Evolutionary conservation across 1,140 invertebrate species (phyloP), one percentile per base, ranked within the genome.

Genomic region (Lucilia cuprina): DNA sequence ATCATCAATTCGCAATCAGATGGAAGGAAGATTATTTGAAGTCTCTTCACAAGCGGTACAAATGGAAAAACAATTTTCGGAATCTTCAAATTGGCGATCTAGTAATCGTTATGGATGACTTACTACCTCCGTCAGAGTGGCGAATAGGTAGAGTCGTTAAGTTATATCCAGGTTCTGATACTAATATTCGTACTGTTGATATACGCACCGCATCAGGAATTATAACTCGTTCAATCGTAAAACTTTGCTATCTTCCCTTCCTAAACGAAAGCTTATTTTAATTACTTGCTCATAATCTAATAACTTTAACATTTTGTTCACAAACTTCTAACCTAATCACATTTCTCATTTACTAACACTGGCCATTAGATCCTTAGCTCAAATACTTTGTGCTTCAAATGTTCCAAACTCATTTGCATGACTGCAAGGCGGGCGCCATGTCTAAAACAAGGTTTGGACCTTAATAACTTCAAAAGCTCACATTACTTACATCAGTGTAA

Each of bases 1-100:
- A 82, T 65, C 50, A 82, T 17, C 82, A 82, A 65, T 82, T 82
- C 47, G 12, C 49, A n/a, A 17, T n/a, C 47, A 17, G 82, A 10
- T 82, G 82, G 49, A 82, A 82, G n/a, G 30, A 82, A 55, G 82
- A 82, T 17, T 82, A 82, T 65, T 30, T 82, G 5, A 34, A 65
- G 17, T 47, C 17, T 3, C 17, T 82, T 25, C 82, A 82, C 7
- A 19, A 65, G 10, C 82, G 82, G 9, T 65, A 82, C 10, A 75
- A 75, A 34, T 75, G 74, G 74, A 75, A 30, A 75, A 25, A 25
- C 12, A 7, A n/a, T 10, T 1, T 30, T 75, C 74, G n/a, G 12
- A 75, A 75, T 30, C 8, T 75, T 30, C 19, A 34, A 30, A 14
- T 30, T 13, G 25, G 74, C 13, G 25, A 75, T 10, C 14, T 30